A percentile compares a stretch with the other conserved stretches of the same genome.
Conservation (phyloP, 2,113 vertebrate species). For the Dipodomys merriami region DNA sequence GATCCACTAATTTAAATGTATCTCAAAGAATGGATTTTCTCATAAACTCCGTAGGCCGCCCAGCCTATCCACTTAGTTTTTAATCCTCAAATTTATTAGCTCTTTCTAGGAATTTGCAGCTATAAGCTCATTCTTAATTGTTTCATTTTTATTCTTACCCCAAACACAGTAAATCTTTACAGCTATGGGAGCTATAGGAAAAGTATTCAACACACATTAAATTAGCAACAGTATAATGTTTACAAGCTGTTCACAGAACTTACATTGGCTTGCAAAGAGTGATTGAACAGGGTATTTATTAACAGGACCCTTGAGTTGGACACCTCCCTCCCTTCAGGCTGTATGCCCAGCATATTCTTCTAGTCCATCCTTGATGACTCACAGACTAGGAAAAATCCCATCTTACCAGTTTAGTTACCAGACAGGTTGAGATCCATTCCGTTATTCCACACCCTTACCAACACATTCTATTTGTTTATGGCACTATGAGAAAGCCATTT, state of each 20-base stretch:
- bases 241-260: constrained; percentile 83
- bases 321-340: neutral
- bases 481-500: constrained; percentile 87
- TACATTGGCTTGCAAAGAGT: constrained; percentile 79
- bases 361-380: constrained; percentile 74
- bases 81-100: constrained; percentile 87
- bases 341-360: constrained; percentile 65
- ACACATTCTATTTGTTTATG: constrained; percentile 87
- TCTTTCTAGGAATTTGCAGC: constrained; percentile 80
- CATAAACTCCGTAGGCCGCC: constrained; percentile 80
- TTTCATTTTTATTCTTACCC: constrained; percentile 85
- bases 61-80: constrained; percentile 83
- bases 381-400: constrained; percentile 74
- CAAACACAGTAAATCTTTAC: constrained; percentile 87
- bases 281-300: constrained; percentile 70
- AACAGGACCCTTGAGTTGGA: constrained; percentile 56
- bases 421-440: constrained; percentile 79
- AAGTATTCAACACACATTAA: constrained; percentile 83
- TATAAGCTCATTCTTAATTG: constrained; percentile 86
- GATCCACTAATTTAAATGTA: constrained; percentile 82
- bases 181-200: constrained; percentile 76
- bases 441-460: constrained; percentile 84
- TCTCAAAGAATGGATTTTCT: constrained; percentile 85
- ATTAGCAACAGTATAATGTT: constrained; percentile 81
- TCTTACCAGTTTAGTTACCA: constrained; percentile 85